phyloP scores from a whole-genome alignment of 2,888 invertebrate species.

The Chironomus tentans region DNA sequence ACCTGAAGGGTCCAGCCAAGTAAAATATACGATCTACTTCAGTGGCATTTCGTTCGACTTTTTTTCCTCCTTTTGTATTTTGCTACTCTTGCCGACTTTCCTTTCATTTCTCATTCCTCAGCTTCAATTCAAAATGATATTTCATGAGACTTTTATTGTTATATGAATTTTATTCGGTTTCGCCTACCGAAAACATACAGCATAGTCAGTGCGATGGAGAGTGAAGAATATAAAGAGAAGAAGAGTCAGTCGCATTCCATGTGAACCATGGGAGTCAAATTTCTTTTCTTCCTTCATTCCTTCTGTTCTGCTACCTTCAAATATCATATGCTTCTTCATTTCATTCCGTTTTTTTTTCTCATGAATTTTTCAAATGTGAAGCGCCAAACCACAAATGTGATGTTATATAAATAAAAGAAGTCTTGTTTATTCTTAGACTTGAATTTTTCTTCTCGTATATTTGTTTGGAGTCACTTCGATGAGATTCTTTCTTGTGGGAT shows the following conservation, averaged over 20 bases:
- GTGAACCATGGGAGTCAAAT: slow-evolving; percentile 17
- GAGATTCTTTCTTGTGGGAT: no score
- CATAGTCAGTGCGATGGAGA: not conserved
- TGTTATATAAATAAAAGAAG: not conserved
- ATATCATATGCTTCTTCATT: not conserved
- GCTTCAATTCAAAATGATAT: slow-evolving; percentile 2
- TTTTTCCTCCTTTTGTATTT: no score
- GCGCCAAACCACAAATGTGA: slow-evolving; percentile 14
- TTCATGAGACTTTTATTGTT: not conserved
- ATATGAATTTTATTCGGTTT: not conserved
- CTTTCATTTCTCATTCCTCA: no score
- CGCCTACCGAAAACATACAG: not conserved
- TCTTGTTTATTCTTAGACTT: no score
- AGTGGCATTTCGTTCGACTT: not conserved
- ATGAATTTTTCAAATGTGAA: slow-evolving; percentile 6
- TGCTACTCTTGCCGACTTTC: no score
- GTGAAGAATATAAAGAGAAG: not conserved
- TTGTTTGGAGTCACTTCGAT: no score
- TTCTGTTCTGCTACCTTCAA: not conserved
- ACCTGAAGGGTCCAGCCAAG: no score
- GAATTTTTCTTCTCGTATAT: no score
- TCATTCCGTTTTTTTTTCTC: not conserved
- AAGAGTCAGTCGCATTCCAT: slow-evolving; percentile 4
- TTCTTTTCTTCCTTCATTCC: slow-evolving; percentile 1
- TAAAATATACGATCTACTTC: slow-evolving; percentile 4